A percentile compares a stretch with the other conserved stretches of the same genome.
These are phyloP conservation scores for Perizoma flavofasciatum DNA, from an alignment of 2,888 invertebrate species.

Conservation along the genomic window DNA sequence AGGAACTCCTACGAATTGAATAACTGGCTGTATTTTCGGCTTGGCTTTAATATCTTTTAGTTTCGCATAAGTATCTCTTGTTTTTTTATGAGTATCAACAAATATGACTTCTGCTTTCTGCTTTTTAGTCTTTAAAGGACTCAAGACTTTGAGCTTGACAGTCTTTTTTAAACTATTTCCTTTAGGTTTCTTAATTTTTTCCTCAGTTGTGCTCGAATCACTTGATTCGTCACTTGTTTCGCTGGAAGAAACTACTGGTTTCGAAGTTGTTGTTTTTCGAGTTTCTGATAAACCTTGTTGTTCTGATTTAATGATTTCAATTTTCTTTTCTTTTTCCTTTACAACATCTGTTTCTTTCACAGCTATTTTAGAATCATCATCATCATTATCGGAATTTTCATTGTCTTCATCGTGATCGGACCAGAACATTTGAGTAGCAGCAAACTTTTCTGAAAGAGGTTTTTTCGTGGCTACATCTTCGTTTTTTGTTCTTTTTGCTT, in stretches of 20 bases:
- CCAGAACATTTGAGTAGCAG: constrained; percentile 47
- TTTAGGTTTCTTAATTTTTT: constrained; percentile 11
- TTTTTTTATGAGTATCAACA: constrained; percentile 32
- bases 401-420: constrained; percentile 36
- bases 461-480: constrained; percentile 4
- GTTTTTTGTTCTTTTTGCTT: constrained; percentile 1
- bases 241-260: constrained; percentile 4
- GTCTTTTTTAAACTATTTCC: constrained; percentile 16
- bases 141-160: background rate
- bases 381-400: background rate
- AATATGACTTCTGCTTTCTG: constrained; percentile 31
- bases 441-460: constrained; percentile 18
- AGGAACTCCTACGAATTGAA: constrained; percentile 12
- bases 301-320: constrained; percentile 1
- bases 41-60: background rate
- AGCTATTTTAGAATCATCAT: constrained; percentile 15
- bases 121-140: constrained; percentile 15
- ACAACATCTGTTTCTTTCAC: constrained; percentile 2
- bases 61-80: constrained; percentile 4
- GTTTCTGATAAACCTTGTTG: background rate
- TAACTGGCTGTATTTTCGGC: background rate
- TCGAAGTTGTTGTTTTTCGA: constrained; percentile 7
- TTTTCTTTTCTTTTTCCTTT: constrained; percentile 2
- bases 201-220: constrained; percentile 1
- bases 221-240: constrained; percentile 15